Conservation (phyloP, 2,113 vertebrate species). For the Rhadina sibilatrix region DNA sequence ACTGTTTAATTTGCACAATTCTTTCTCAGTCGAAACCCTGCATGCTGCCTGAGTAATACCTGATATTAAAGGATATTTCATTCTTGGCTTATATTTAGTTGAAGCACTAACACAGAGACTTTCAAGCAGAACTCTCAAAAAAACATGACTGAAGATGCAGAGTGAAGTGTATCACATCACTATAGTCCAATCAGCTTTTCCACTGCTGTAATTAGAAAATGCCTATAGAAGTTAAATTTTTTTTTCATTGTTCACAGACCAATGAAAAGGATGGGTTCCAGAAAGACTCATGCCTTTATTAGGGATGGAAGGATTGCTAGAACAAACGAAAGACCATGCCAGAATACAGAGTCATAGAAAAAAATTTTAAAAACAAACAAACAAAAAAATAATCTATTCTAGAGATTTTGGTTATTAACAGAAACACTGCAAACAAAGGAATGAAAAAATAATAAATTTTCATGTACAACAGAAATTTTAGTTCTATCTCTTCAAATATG, state of each 20-base stretch:
- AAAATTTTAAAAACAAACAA: not conserved
- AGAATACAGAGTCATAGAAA: not conserved
- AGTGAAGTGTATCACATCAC: not conserved
- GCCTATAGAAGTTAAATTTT: not conserved
- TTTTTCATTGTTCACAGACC: not conserved
- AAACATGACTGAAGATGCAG: not conserved
- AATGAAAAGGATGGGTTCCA: not conserved
- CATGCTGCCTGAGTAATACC: not conserved
- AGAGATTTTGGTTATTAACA: not conserved
- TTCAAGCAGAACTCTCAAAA: not conserved
- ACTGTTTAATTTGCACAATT: not conserved
- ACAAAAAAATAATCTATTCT: not conserved
- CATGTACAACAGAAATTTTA: not conserved
- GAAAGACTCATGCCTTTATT: not conserved
- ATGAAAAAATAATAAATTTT: not conserved
- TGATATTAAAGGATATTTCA: not conserved
- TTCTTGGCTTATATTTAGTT: not conserved
- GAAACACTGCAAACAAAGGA: not conserved
- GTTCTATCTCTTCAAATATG: not conserved
- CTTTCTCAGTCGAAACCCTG: not conserved
- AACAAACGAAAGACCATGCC: not conserved
- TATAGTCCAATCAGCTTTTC: not conserved
- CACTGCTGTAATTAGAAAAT: not conserved
- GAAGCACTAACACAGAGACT: not conserved
- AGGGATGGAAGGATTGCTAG: not conserved